These are phyloP conservation scores for Sisor rabdophorus DNA, from an alignment of 2,113 vertebrate species.

Conservation along the genomic window DNA sequence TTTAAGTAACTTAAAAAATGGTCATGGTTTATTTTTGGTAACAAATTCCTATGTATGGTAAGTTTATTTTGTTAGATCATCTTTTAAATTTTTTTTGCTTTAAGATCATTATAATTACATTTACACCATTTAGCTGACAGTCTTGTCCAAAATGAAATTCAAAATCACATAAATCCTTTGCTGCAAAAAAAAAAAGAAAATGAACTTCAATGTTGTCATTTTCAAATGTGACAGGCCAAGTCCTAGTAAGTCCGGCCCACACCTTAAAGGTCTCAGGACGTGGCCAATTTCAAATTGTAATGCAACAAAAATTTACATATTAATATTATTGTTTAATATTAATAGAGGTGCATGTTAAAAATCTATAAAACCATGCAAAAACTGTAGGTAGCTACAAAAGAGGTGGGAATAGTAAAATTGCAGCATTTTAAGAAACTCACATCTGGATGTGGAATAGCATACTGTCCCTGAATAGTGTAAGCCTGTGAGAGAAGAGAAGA, in stretches of 20 bases:
- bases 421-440: constrained; percentile 76
- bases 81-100: too few species aligned
- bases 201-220: constrained; percentile 15
- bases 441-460: constrained; percentile 95
- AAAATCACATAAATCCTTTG: background rate
- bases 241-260: constrained; percentile 48
- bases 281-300: constrained; percentile 51
- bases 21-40: too few species aligned
- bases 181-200: constrained; percentile 9
- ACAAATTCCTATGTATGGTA: too few species aligned
- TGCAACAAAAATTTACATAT: constrained; percentile 47
- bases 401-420: constrained; percentile 38
- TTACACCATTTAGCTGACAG: background rate
- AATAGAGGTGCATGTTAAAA: constrained; percentile 70
- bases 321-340: constrained; percentile 86
- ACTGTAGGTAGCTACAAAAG: constrained; percentile 33
- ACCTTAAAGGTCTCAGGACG: constrained; percentile 30
- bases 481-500: constrained; percentile 69
- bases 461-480: constrained; percentile 99
- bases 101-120: background rate
- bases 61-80: too few species aligned
- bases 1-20: too few species aligned
- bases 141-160: background rate
- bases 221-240: constrained; percentile 48
- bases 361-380: constrained; percentile 72